These are phyloP conservation scores for Clarias macrocephalus DNA, from an alignment of 2,113 vertebrate species.

Conservation along the genomic window DNA sequence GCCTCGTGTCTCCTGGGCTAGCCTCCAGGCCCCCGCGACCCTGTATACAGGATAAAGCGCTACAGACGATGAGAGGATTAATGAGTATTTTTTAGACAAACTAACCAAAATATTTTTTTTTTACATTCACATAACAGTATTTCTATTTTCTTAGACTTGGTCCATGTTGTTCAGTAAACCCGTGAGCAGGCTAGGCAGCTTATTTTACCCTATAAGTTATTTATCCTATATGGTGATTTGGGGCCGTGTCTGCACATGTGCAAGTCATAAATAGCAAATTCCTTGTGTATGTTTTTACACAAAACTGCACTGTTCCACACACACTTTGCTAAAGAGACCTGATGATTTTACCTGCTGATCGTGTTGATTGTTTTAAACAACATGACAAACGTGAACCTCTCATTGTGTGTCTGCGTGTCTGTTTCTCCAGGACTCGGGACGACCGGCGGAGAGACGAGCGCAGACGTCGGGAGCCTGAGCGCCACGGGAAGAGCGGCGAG, in stretches of 20 bases:
- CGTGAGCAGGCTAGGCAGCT: background rate
- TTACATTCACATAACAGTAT: background rate
- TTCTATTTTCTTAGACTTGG: background rate
- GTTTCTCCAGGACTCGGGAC: slow-evolving; percentile 77
- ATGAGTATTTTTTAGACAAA: too few species aligned
- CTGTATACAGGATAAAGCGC: too few species aligned
- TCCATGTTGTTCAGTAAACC: background rate
- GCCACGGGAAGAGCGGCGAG: slow-evolving; percentile 84
- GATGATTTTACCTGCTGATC: background rate
- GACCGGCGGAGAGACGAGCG: slow-evolving; percentile 93
- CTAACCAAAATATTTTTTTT: background rate
- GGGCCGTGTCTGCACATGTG: background rate
- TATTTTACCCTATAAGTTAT: too few species aligned
- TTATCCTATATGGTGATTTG: background rate
- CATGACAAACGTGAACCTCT: background rate
- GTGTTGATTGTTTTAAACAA: background rate
- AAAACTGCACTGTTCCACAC: background rate
- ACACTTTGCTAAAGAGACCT: background rate
- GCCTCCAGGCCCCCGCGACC: too few species aligned
- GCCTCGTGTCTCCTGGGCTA: too few species aligned
- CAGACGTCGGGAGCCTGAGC: slow-evolving; percentile 89
- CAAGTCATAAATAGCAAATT: background rate
- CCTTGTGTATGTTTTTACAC: background rate
- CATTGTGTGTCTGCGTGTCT: background rate
- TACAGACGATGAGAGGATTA: too few species aligned